A percentile compares a stretch with the other conserved stretches of the same genome.
Evolutionary conservation across 2,888 invertebrate genomes (phyloP).

Genomic region (Trissonchulus latispiculum): DNA sequence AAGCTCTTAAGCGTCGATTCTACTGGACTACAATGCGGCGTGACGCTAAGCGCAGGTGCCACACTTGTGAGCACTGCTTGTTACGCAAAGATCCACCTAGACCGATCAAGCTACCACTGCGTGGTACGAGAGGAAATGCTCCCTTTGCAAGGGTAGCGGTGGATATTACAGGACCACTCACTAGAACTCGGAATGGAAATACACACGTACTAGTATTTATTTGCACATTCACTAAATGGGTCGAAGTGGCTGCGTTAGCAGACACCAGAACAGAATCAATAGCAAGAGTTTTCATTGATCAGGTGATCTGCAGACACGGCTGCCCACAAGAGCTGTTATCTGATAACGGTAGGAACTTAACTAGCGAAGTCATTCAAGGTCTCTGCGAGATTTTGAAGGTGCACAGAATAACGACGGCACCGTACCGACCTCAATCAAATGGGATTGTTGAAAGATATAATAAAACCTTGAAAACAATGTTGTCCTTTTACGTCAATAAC

Average conservation of each 20-base stretch:
- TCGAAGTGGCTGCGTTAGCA: constrained; percentile 35
- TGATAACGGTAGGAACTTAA: constrained; percentile 5
- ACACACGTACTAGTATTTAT: constrained; percentile 30
- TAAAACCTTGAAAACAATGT: background rate
- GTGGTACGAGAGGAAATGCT: constrained; percentile 20
- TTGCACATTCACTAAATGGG: constrained; percentile 29
- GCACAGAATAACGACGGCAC: background rate
- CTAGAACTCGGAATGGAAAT: constrained; percentile 24
- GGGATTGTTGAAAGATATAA: constrained; percentile 17
- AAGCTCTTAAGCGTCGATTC: constrained; percentile 23
- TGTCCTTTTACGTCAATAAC: background rate
- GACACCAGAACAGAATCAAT: constrained; percentile 37
- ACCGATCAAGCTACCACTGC: constrained; percentile 16
- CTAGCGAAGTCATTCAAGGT: background rate
- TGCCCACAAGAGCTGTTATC: background rate
- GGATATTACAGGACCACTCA: constrained; percentile 31
- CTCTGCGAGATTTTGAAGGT: background rate
- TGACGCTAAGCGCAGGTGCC: constrained; percentile 21
- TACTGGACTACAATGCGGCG: constrained; percentile 28
- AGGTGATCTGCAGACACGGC: background rate
- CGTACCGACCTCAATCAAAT: constrained; percentile 18
- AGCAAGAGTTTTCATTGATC: constrained; percentile 26
- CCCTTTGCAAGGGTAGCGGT: constrained; percentile 30
- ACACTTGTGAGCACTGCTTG: constrained; percentile 27
- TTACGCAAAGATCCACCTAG: constrained; percentile 21